Percentiles rank a stretch among this genome's conserved stretches.
These are phyloP conservation scores for Cisticola juncidis DNA, from an alignment of 2,113 vertebrate genomes.

Conservation along the genomic window DNA sequence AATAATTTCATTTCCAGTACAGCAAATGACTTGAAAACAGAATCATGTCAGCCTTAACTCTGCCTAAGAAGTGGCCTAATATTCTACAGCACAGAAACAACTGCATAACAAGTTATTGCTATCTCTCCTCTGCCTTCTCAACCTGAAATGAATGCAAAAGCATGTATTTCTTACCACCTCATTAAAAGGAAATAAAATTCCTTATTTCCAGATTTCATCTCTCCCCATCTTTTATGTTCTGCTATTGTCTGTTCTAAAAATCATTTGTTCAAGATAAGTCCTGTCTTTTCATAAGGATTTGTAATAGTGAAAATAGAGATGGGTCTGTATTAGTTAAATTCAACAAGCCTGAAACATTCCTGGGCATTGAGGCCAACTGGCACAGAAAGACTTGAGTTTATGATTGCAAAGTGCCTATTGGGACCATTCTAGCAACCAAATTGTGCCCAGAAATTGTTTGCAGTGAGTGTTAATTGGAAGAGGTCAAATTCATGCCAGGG, in stretches of 20 bases:
- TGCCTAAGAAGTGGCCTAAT: background rate
- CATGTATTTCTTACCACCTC: background rate
- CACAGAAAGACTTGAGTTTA: background rate
- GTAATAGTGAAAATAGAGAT: background rate
- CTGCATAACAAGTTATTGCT: background rate
- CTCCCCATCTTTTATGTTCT: background rate
- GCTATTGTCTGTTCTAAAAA: background rate
- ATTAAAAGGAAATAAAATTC: conserved; percentile 20
- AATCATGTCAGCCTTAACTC: background rate
- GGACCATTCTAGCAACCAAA: background rate
- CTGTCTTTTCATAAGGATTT: background rate
- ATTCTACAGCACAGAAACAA: background rate
- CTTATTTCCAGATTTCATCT: background rate
- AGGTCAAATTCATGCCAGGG: conserved; percentile 33
- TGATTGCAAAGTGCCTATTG: background rate
- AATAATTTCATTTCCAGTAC: background rate
- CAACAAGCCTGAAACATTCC: conserved; percentile 18
- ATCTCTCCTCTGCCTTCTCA: rapidly evolving
- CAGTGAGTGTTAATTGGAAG: background rate
- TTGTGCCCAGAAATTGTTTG: conserved; percentile 19
- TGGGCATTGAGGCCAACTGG: conserved; percentile 1
- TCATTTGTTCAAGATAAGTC: background rate
- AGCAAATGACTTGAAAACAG: background rate
- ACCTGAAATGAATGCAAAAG: background rate
- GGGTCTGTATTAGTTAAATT: background rate